Evolutionary conservation across 2,113 vertebrate species (phyloP), one percentile per base, ranked within the genome.

Genomic region (Paramisgurnus dabryanus): DNA sequence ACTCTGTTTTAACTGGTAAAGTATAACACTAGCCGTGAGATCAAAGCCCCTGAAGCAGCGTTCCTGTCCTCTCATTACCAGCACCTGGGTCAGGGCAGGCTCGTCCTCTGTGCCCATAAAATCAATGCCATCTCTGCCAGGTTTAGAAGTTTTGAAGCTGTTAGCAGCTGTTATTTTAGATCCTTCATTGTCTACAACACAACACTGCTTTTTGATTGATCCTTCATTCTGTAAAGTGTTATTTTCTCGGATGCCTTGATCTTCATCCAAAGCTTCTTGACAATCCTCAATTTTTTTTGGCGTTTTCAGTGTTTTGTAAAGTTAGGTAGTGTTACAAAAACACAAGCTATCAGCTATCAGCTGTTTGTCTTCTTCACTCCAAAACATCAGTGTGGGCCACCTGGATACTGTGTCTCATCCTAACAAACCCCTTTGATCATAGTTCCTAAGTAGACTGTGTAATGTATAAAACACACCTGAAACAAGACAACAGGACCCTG

Each of bases 11-110:
- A 78, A 75, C 57, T 67, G 81, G 79, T 55, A 81, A 67, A 41
- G 71, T 47, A 79, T 58, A 66, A 67, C 80, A 76, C 65, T 58
- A 55, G 75, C 58, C 17, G 34, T 60, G 57, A 84, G 76, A 79
- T 82, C 80, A 84, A 82, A 79, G 80, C 27, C 8, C 40, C 22
- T 65, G 22, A n/a, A 3, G 43, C 18, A 27, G 41, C 22, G 4
- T 12, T 73, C 18, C 41, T 78, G 15, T 66, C 76, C 67, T 82
- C 76, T 67, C 60, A 82, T 82, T 84, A 71, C 64, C 22, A 11
- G 22, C 82, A 75, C 58, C 75, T 78, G 70, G 67, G 18, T 43
- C 49, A 76, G 71, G 66, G 50, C 39, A 67, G 4, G 39, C 53
- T 34, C 41, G 13, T 71, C n/a, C 8, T 40, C 57, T 53, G 65